Conservation (phyloP, 2,113 vertebrate species). For the Corvus hawaiiensis region DNA sequence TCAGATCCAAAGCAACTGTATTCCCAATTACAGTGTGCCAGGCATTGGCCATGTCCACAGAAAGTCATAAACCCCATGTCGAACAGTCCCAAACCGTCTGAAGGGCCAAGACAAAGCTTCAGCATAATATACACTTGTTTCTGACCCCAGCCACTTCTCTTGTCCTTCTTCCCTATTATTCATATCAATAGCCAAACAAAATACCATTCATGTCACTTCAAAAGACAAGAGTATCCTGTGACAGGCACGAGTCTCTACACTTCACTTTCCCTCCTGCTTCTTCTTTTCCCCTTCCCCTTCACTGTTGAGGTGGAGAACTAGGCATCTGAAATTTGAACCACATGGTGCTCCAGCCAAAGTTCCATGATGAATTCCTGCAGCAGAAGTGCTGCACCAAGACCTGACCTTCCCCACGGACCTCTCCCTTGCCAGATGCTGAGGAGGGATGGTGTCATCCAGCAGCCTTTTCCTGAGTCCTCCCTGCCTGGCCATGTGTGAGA, state of each 20-base stretch:
- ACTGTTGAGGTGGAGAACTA: background rate
- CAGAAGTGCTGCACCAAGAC: background rate
- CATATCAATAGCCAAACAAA: background rate
- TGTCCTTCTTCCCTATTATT: background rate
- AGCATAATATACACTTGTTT: background rate
- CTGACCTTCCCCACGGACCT: background rate
- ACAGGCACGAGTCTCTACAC: background rate
- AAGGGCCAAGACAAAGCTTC: background rate
- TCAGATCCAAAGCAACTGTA: background rate
- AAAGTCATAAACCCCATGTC: accelerated
- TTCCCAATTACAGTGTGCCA: background rate
- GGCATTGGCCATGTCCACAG: background rate
- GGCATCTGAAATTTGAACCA: background rate
- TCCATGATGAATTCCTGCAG: background rate
- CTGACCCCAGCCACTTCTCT: background rate
- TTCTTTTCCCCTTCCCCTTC: background rate
- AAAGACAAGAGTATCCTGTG: background rate
- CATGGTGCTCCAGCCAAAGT: background rate
- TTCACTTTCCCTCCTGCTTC: background rate
- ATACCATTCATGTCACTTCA: background rate
- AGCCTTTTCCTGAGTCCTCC: background rate
- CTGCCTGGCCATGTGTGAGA: background rate
- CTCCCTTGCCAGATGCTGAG: background rate
- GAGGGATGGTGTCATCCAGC: background rate
- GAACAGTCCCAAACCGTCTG: background rate